Conservation (phyloP, 1,140 invertebrate genomes). For the Apis florea region DNA sequence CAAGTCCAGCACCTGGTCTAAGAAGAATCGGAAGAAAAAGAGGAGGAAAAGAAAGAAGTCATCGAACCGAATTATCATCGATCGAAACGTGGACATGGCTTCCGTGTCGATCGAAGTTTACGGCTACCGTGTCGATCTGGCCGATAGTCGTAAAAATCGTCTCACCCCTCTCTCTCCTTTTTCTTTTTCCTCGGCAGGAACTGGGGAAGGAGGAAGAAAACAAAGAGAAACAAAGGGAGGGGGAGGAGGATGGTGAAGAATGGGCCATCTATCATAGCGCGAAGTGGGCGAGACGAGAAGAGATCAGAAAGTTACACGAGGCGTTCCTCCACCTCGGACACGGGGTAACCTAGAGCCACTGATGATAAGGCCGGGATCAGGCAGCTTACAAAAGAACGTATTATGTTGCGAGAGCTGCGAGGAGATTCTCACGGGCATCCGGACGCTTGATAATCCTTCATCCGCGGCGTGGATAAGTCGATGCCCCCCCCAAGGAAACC, state of each 20-base stretch:
- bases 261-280: slow-evolving; percentile 68
- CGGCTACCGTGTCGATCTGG: neutral
- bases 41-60: slow-evolving; percentile 2
- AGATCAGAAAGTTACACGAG: slow-evolving; percentile 54
- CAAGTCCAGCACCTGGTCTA: neutral
- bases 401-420: slow-evolving; percentile 60
- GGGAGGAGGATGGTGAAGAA: slow-evolving; percentile 29
- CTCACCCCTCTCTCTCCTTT: neutral
- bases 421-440: slow-evolving; percentile 56
- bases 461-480: slow-evolving; percentile 55
- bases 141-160: slow-evolving; percentile 36
- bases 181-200: slow-evolving; percentile 2
- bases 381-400: slow-evolving; percentile 62
- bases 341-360: slow-evolving; percentile 56
- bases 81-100: slow-evolving; percentile 36
- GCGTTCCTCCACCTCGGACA: slow-evolving; percentile 26
- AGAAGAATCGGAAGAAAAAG: neutral
- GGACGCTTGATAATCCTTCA: slow-evolving; percentile 63
- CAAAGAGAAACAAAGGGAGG: slow-evolving; percentile 39
- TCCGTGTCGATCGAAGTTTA: slow-evolving; percentile 31
- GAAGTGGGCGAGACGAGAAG: slow-evolving; percentile 66
- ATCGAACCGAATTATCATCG: slow-evolving; percentile 43
- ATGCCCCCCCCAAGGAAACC: slow-evolving; percentile 26
- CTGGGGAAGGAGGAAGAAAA: slow-evolving; percentile 14
- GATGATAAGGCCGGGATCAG: slow-evolving; percentile 63